Percentiles rank a stretch among this genome's conserved stretches.
These are phyloP conservation scores for Trypoxylus dichotomus DNA, from an alignment of 1,140 invertebrate species.

Conservation along the genomic window DNA sequence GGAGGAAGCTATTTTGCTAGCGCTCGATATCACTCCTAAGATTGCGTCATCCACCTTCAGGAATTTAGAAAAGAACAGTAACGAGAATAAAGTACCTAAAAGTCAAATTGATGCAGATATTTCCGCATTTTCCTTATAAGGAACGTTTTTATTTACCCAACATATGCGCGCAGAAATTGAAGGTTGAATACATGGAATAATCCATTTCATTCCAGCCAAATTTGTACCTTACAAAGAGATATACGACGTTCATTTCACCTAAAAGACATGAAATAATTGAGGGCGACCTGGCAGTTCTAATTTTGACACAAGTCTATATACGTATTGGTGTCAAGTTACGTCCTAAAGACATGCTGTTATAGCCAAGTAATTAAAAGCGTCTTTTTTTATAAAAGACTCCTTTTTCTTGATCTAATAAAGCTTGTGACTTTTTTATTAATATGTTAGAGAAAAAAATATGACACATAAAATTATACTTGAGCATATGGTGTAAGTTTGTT, in stretches of 20 bases:
- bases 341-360: no score
- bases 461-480: no score
- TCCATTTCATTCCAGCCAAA: constrained; percentile 48
- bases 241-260: constrained; percentile 49
- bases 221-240: constrained; percentile 46
- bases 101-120: constrained; percentile 31
- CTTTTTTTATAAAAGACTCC: no score
- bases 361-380: no score
- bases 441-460: no score
- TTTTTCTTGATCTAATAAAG: no score
- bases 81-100: constrained; percentile 56
- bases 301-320: no score
- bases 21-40: constrained; percentile 54
- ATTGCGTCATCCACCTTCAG: constrained; percentile 56
- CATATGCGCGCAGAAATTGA: constrained; percentile 44
- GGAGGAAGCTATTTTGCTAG: constrained; percentile 53
- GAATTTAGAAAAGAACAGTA: constrained; percentile 54
- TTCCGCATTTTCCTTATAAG: not conserved
- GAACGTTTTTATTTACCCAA: constrained; percentile 37
- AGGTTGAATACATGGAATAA: constrained; percentile 49
- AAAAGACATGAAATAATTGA: not conserved
- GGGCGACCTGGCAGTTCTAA: no score
- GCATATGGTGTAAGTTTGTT: no score
- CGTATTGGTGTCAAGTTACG: no score
- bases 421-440: no score